These are phyloP conservation scores for Craniophora ligustri DNA, from an alignment of 2,888 invertebrate genomes.

Conservation along the genomic window DNA sequence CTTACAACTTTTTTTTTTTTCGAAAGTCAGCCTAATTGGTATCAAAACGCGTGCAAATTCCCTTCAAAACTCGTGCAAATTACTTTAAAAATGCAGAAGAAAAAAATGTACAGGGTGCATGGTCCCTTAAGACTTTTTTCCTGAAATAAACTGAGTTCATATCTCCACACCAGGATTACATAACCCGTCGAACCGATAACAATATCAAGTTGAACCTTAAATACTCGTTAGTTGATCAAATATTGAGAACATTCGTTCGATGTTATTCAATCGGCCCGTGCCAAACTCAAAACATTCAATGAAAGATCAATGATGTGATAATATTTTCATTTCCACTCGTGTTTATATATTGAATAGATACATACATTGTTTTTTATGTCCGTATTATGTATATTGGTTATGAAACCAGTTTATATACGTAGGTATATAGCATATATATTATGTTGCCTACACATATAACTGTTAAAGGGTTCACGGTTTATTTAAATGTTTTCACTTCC, in stretches of 20 bases:
- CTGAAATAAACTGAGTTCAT: not conserved
- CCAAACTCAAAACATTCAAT: slow-evolving; percentile 60
- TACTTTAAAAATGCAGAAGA: no score
- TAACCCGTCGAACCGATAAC: slow-evolving; percentile 17
- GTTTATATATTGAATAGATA: slow-evolving; percentile 39
- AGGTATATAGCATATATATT: not conserved
- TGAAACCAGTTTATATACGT: not conserved
- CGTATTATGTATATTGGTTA: slow-evolving; percentile 1
- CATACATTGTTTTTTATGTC: slow-evolving; percentile 46
- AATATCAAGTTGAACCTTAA: slow-evolving; percentile 38
- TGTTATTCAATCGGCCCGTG: slow-evolving; percentile 68
- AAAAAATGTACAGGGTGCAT: no score
- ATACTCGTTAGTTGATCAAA: slow-evolving; percentile 52
- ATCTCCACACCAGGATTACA: not conserved
- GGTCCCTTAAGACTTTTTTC: no score
- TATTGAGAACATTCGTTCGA: slow-evolving; percentile 37
- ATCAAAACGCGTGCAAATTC: no score
- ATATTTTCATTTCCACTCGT: slow-evolving; percentile 51
- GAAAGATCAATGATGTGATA: slow-evolving; percentile 49
- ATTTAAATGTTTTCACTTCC: no score
- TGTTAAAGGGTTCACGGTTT: no score
- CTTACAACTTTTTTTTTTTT: no score
- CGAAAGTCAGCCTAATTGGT: no score
- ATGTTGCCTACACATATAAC: not conserved
- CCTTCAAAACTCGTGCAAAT: no score